Percentiles rank a stretch among this genome's conserved stretches.
These are phyloP conservation scores for Etia nguti DNA, from an alignment of 2,113 vertebrate genomes.

Conservation along the genomic window DNA sequence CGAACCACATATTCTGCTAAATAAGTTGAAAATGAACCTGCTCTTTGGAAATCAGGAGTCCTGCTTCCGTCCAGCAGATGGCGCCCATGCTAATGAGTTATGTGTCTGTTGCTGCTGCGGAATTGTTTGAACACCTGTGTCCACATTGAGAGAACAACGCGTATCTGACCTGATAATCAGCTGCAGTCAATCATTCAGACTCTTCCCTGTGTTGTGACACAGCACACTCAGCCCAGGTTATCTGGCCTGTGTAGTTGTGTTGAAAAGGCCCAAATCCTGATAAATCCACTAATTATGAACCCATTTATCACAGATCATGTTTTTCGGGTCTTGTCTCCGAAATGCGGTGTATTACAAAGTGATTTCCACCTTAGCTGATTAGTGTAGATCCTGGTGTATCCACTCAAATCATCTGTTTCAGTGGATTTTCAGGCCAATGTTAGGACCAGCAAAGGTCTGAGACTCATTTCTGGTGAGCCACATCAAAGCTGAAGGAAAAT, in stretches of 20 bases:
- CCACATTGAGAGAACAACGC: slow-evolving; percentile 23
- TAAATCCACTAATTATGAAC: slow-evolving; percentile 1
- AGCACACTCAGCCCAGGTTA: not conserved
- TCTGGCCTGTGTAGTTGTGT: not conserved
- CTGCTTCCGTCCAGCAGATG: slow-evolving; percentile 21
- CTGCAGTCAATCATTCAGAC: slow-evolving; percentile 37
- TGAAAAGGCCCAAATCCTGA: not conserved
- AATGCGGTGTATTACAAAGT: fast-evolving
- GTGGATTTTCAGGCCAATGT: slow-evolving; percentile 26
- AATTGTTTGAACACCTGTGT: slow-evolving; percentile 68
- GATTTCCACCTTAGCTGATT: not conserved
- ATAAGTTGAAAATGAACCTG: not conserved
- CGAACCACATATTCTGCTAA: not conserved
- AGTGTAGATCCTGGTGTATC: not conserved
- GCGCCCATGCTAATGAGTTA: not conserved
- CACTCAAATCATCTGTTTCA: not conserved
- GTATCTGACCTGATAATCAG: slow-evolving; percentile 50
- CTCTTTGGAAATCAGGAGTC: not conserved
- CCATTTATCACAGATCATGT: not conserved
- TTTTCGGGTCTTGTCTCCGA: not conserved
- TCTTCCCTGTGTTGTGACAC: slow-evolving; percentile 32
- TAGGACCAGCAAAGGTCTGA: slow-evolving; percentile 35
- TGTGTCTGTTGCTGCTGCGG: not conserved
- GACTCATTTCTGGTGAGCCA: slow-evolving; percentile 59
- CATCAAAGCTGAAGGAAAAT: slow-evolving; percentile 62